Conservation (phyloP, 2,797 vertebrate species). For the Forpus xanthops region DNA sequence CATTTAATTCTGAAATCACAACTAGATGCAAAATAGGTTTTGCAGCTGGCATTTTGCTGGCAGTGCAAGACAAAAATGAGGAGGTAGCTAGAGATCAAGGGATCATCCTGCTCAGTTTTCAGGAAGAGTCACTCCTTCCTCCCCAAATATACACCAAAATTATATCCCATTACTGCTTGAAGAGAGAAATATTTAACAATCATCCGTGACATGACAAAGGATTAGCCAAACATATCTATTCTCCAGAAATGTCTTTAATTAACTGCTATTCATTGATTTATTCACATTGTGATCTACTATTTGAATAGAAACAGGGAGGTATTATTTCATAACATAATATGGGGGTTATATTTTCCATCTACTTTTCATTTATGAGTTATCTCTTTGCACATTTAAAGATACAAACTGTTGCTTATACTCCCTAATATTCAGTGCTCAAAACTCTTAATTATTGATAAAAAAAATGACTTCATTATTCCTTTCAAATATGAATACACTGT, state of each 20-base stretch:
- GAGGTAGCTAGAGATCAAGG: slow-evolving; percentile 62
- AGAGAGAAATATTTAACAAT: slow-evolving; percentile 19
- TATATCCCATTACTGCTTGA: slow-evolving; percentile 15
- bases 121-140: slow-evolving; percentile 58
- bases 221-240: slow-evolving; percentile 4
- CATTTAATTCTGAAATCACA: slow-evolving; percentile 72
- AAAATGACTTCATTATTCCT: neutral
- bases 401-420: neutral
- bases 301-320: neutral
- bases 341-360: neutral
- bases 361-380: neutral
- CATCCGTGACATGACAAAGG: slow-evolving; percentile 8
- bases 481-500: neutral
- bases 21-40: slow-evolving; percentile 67
- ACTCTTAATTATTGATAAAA: neutral
- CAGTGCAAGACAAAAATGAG: slow-evolving; percentile 66
- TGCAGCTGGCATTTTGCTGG: slow-evolving; percentile 72
- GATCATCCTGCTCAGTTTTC: slow-evolving; percentile 49
- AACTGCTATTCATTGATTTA: slow-evolving; percentile 17
- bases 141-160: slow-evolving; percentile 49
- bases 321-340: neutral
- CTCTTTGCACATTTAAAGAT: neutral
- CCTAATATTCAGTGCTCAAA: neutral
- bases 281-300: neutral
- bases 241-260: neutral